These are phyloP conservation scores for Pampus argenteus DNA, from an alignment of 2,797 vertebrate species.

Conservation along the genomic window DNA sequence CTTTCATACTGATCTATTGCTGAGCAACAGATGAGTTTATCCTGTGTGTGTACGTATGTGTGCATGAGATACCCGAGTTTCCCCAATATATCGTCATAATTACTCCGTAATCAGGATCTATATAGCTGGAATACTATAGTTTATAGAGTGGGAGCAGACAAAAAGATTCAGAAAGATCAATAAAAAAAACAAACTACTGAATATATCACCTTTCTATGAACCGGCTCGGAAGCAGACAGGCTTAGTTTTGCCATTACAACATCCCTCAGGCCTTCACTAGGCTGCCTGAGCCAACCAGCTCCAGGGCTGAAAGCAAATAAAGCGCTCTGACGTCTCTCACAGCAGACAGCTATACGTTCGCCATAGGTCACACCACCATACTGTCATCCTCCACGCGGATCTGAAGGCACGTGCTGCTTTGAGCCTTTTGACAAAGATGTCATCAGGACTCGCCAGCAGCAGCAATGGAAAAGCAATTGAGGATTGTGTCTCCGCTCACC, in stretches of 20 bases:
- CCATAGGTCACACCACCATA: constrained; percentile 47
- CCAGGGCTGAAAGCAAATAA: constrained; percentile 47
- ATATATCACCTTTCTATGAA: constrained; percentile 62
- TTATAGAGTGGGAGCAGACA: background rate
- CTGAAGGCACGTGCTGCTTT: constrained; percentile 51
- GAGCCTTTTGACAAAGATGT: constrained; percentile 60
- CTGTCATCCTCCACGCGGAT: constrained; percentile 52
- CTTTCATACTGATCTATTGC: constrained; percentile 25
- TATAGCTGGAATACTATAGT: background rate
- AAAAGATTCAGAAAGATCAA: constrained; percentile 30
- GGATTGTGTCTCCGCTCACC: constrained; percentile 44
- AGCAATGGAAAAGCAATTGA: constrained; percentile 26
- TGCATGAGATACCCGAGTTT: constrained; percentile 22
- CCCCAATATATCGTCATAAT: background rate
- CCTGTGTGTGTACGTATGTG: no score
- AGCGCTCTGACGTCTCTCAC: constrained; percentile 38
- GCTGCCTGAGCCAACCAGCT: constrained; percentile 35
- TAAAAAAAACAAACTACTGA: constrained; percentile 42
- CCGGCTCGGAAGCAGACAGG: constrained; percentile 27
- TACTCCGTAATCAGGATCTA: background rate
- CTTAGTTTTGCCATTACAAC: constrained; percentile 68
- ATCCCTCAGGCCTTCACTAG: constrained; percentile 50
- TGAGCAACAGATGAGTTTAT: constrained; percentile 22
- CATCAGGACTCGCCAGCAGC: constrained; percentile 38
- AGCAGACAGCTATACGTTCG: constrained; percentile 38